Evolutionary conservation across 2,888 invertebrate genomes (phyloP), one percentile per base, ranked within the genome.

Genomic region (Apamea monoglypha): DNA sequence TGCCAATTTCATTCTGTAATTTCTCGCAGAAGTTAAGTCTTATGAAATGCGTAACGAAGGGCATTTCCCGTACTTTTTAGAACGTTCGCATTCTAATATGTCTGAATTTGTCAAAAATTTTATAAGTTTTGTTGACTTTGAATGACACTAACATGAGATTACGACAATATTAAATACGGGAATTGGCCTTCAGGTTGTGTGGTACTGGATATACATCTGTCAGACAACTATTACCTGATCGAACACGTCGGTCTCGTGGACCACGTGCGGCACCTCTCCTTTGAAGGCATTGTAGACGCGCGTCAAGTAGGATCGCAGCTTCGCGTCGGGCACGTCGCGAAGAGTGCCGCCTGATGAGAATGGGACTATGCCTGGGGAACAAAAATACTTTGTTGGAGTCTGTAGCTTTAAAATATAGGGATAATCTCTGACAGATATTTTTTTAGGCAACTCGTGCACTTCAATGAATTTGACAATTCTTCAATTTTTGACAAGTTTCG

Each of bases 221-320:
- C n/a, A 63, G 68, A 64, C 50, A 78, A 47, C 12, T 56, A 40
- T 76, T 86, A 96, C 96, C 95, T 96, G 95, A 74, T 95, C 93
- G 79, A 95, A 96, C 32, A 94, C 95, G 78, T 95, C 94, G 1
- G 92, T 92, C 50, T 94, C 90, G 83, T 95, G 96, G 40, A 95
- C 92, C 12, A 96, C 89, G 78, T 96, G 96, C 0, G 99, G 99
- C 90, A 99, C 98, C 95, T 99, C 99, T 69, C 99, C 98, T 90
- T 99, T 98, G 97, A 99, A 99, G 76, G 98, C 98, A 93, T 98
- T 98, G 95, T 99, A 99, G 84, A 99, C 98, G 94, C 99, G 98
- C 72, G 98, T 98, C 83, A 99, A 97, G 94, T 99, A 99, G 75
- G 98, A 98, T 32, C 99, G 97, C 96, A 99, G 97, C 64, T 98